These are phyloP conservation scores for Thaleichthys pacificus DNA, from an alignment of 2,797 vertebrate species.

Conservation along the genomic window DNA sequence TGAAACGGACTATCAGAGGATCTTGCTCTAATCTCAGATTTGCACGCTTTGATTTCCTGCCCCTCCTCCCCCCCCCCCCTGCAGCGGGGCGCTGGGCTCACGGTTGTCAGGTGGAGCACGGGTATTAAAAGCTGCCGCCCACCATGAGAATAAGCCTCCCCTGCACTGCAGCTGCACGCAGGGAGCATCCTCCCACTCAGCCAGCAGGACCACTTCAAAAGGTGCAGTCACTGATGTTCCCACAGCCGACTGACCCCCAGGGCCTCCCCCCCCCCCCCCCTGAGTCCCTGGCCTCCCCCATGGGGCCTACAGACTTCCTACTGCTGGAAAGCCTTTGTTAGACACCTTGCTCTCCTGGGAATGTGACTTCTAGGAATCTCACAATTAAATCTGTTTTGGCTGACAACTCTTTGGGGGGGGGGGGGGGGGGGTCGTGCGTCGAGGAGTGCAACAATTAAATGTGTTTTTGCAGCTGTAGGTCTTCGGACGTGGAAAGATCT, in stretches of 20 bases:
- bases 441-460: too few relatives aligned
- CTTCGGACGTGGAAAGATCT: too few relatives aligned
- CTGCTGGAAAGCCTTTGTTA: background rate
- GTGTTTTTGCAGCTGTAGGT: too few relatives aligned
- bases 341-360: background rate
- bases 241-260: conserved; percentile 14
- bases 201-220: background rate
- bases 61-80: conserved; percentile 7
- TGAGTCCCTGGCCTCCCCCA: conserved; percentile 4
- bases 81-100: conserved; percentile 36
- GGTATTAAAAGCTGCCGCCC: conserved; percentile 31
- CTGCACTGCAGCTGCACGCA: background rate
- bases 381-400: background rate
- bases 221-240: background rate
- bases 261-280: background rate
- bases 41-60: conserved; percentile 57
- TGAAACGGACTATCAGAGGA: conserved; percentile 50
- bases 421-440: too few relatives aligned
- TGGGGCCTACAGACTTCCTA: background rate
- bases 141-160: background rate
- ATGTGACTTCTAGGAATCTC: background rate
- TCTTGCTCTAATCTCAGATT: conserved; percentile 62
- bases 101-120: conserved; percentile 38
- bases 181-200: background rate
- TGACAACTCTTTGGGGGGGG: background rate